Evolutionary conservation across 2,888 invertebrate species (phyloP).

Genomic region (Oxyteleia sp.): DNA sequence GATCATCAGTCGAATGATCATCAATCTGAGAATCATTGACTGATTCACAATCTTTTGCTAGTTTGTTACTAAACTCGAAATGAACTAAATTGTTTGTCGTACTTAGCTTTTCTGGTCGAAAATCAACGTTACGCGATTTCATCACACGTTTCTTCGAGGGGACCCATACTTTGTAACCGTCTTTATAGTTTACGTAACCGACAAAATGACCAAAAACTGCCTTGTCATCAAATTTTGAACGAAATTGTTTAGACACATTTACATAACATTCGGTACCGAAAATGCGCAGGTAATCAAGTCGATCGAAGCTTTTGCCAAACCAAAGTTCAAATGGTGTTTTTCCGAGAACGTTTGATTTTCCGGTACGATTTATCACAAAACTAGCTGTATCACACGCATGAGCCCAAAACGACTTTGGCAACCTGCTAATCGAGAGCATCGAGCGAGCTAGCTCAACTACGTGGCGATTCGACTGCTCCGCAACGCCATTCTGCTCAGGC

Average conservation of each 20-base stretch:
- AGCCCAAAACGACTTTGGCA: constrained; percentile 47
- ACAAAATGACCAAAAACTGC: constrained; percentile 32
- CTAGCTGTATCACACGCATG: constrained; percentile 56
- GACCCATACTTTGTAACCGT: constrained; percentile 51
- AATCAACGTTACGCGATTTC: constrained; percentile 56
- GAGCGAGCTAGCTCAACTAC: constrained; percentile 56
- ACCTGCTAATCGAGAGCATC: constrained; percentile 40
- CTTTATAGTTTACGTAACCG: constrained; percentile 40
- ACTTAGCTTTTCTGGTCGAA: constrained; percentile 60
- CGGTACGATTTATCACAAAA: constrained; percentile 42
- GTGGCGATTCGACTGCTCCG: constrained; percentile 50
- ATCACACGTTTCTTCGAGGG: constrained; percentile 55
- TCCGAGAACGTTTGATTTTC: constrained; percentile 38
- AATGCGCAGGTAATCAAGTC: constrained; percentile 64
- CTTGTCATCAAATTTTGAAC: constrained; percentile 50
- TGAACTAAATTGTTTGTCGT: too few relatives aligned
- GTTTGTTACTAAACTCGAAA: too few relatives aligned
- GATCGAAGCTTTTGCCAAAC: constrained; percentile 49
- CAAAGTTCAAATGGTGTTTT: constrained; percentile 57
- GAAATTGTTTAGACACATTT: constrained; percentile 61
- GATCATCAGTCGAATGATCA: too few relatives aligned
- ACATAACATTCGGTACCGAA: constrained; percentile 57
- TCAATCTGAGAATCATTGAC: too few relatives aligned
- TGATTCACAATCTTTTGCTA: too few relatives aligned
- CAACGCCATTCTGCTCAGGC: constrained; percentile 48